Base-by-base conservation (phyloP, 2,888 invertebrate species). In the Neoscelio sp. region DNA sequence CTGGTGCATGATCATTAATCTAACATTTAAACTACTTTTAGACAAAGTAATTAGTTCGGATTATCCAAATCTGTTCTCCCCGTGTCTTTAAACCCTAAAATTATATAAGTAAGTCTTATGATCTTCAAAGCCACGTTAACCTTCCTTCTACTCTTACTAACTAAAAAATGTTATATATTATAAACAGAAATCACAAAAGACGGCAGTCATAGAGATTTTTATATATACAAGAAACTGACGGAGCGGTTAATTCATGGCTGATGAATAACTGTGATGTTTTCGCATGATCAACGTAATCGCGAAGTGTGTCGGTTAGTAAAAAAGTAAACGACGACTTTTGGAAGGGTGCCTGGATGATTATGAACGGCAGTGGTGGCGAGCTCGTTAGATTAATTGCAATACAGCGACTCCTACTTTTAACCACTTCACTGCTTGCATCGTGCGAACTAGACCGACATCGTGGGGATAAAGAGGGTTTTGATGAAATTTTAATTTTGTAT, bases 401-500 rank as follows among this genome's bases (percentile, higher is more conserved):
- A 82, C 79, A 78, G 73, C 79, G 62, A 56, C 78, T 44, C 77
- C 80, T 62, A 68, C 76, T 71, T 78, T 78, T 71, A 77, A 77
- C 78, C 80, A 75, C 80, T 78, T 73, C 71, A 74, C 50, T 71
- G 60, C 54, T 76, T 67, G 58, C 60, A 68, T 60, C 75, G 71
- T 26, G 30, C 62, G 54, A 74, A 65, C 60, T 79, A 64, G 54
- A 56, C 68, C 71, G 73, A 76, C 73, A 73, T 70, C 76, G 60
- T 40, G 54, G n/a, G 76, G 70, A 80, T 79, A 81, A 82, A 82
- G 82, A 81, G 82, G 82, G 82, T 81, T 82, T 82, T 83, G 82
- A 82, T 80, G 83, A 78, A 80, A 81, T 83, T 83, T 84, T 84
- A 82, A 84, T 83, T 84, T 84, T 82, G 79, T 79, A 83, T 84